phyloP scores from a whole-genome alignment of 2,888 invertebrate genomes.

The Drosophila merina region DNA sequence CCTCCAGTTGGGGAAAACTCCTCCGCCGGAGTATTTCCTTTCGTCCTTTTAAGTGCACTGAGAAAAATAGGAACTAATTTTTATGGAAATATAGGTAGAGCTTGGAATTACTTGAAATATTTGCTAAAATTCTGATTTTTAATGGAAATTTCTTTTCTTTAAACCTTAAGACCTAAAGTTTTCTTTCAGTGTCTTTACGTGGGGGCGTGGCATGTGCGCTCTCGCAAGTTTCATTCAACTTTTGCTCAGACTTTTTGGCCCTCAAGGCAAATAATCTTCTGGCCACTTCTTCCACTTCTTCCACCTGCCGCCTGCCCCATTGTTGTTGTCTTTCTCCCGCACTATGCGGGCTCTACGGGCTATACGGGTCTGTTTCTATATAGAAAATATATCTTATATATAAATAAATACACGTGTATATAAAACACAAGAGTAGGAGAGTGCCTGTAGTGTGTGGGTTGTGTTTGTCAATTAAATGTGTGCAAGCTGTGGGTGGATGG shows the following conservation, averaged over 20 bases:
- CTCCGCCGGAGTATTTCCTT: slow-evolving; percentile 3
- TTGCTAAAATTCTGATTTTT: neutral
- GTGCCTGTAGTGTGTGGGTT: neutral
- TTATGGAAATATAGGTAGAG: too few relatives aligned
- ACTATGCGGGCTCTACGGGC: neutral
- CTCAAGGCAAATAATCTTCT: slow-evolving; percentile 32
- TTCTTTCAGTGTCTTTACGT: neutral
- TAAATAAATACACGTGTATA: neutral
- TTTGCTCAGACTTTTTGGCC: slow-evolving; percentile 31
- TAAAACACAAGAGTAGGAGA: neutral
- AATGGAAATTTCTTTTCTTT: too few relatives aligned
- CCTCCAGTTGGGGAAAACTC: slow-evolving; percentile 15
- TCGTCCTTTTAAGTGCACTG: too few relatives aligned
- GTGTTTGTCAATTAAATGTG: slow-evolving; percentile 28
- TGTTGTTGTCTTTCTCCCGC: neutral
- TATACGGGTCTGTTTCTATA: too few relatives aligned
- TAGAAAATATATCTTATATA: neutral
- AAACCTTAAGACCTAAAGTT: too few relatives aligned
- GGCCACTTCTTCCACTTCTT: slow-evolving; percentile 21
- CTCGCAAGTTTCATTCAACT: slow-evolving; percentile 41
- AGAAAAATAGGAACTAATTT: neutral
- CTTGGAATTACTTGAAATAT: neutral
- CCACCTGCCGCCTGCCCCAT: too few relatives aligned
- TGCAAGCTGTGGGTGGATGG: neutral
- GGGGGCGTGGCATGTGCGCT: slow-evolving; percentile 9